Conservation (phyloP, 2,888 invertebrate genomes). For the Drosophila austrosaltans region DNA sequence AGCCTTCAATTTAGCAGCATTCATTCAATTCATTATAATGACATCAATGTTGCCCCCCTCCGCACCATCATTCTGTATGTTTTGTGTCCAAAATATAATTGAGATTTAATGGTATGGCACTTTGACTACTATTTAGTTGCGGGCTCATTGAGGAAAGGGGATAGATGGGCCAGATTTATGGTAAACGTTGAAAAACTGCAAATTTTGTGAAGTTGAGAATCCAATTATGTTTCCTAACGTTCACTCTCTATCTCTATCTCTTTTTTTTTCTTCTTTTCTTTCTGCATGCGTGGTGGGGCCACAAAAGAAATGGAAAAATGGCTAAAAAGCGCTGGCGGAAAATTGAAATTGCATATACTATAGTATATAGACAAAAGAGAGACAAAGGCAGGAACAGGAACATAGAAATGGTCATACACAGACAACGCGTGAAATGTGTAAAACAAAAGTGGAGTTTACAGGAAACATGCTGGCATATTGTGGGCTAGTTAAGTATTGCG, state of each 20-base stretch:
- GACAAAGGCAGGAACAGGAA: conserved; percentile 3
- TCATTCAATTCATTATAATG: conserved; percentile 70
- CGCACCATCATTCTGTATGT: background rate
- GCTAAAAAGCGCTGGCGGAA: conserved; percentile 73
- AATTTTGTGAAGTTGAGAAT: conserved; percentile 44
- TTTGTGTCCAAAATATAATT: conserved; percentile 58
- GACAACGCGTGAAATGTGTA: conserved; percentile 17
- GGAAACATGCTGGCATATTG: conserved; percentile 40
- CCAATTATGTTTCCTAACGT: conserved; percentile 36
- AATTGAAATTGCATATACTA: conserved; percentile 69
- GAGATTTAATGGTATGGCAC: conserved; percentile 67
- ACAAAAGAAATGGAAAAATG: conserved; percentile 46
- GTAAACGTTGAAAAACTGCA: conserved; percentile 37
- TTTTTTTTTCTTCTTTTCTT: conserved; percentile 29
- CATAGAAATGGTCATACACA: conserved; percentile 10
- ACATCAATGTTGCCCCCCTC: conserved; percentile 58
- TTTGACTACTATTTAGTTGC: conserved; percentile 37
- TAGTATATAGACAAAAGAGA: conserved; percentile 10
- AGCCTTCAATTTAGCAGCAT: conserved; percentile 48
- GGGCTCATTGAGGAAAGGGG: conserved; percentile 52
- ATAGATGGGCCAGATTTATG: conserved; percentile 32
- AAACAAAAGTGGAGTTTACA: conserved; percentile 15
- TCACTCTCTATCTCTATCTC: background rate
- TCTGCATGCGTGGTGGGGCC: conserved; percentile 20
- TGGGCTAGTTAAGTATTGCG: conserved; percentile 42